Base-by-base conservation (phyloP, 2,888 invertebrate genomes). In the Oscheius sp. region DNA sequence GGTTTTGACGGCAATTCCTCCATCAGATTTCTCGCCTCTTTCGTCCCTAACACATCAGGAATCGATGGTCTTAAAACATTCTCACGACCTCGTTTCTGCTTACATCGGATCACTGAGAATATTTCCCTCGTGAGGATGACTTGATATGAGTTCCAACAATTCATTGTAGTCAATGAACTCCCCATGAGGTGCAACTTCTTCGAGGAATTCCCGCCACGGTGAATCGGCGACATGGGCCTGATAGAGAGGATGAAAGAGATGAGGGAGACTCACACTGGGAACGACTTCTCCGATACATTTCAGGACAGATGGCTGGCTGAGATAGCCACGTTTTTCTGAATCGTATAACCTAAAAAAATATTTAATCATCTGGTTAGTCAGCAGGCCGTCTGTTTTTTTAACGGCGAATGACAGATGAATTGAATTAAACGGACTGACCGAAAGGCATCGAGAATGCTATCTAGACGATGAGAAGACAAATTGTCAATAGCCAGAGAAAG, bases 41-140 rank as follows among this genome's bases (percentile, higher is more conserved):
- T 70, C 1, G 73, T 70, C 24, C 68, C 70, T 6, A 73, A 57
- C 28, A 73, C 70, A 38, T 73, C 73, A 2, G 73, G 68, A 33
- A 73, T 59, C 12, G 59, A 28, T 1, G 59, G 59, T 2, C 59
- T 59, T n/a, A 41, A 41, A 36, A 22, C n/a, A 38, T 36, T 22
- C 14, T 20, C 36, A 36, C 14, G 36, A 8, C 14, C 14, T 14
- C 36, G 8, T 36, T 36, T 14, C 36, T 14, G 14, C 8, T 56
- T 44, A 59, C 59, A 41, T 24, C 20, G 59, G 41, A n/a, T 59
- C 59, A 8, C 26, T 59, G 30, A 26, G 44, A 28, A 41, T 14
- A 4, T 22, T 57, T 2, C n/a, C 47, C n/a, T 17, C 62, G 5
- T 49, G 6, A n/a, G 30, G 47, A 30, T 62, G 24, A n/a, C n/a